Evolutionary conservation across 1,140 invertebrate species (phyloP), one percentile per base, ranked within the genome.

Genomic region (Pristionchus pacificus): DNA sequence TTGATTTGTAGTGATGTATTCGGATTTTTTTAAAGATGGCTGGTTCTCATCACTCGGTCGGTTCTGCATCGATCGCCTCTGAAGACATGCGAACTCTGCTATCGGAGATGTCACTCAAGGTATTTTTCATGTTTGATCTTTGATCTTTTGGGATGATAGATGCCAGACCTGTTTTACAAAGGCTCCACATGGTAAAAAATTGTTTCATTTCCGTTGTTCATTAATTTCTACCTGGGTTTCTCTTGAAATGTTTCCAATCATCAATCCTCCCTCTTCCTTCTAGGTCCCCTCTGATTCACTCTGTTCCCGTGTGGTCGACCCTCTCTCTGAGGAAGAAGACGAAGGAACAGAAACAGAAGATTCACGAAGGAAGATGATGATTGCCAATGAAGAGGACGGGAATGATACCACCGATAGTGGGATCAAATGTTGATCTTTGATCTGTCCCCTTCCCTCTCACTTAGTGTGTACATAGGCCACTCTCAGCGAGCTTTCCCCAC

Each of bases 31-130:
- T 61, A 25, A 65, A 19, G 27, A 70, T 59, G 55, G 29, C 13
- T 0, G 28, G 64, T 72, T 27, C 25, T 15, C 3, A 31, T n/a
- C 59, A 14, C 70, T 30, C 27, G 24, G 14, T 71, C 1, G 25
- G 24, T 68, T 70, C 27, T 49, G 1, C 24, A 67, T 78, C 68
- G 19, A 19, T 70, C 2, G 32, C 1, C 79, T 38, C 65, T 79
- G 77, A 69, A 61, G n/a, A 62, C 71, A 24, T 80, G 77, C 0
- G 72, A 70, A 25, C 68, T 74, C 28, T 80, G 77, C 30, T 65
- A 49, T 14, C 67, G 60, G 32, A 65, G 59, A 31, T 57, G 69
- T 6, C 38, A 6, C 38, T 49, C 6, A 49, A 19, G 38, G 38
- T 49, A 10, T 19, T 19, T n/a, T n/a, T n/a, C n/a, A n/a, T n/a